Conservation (phyloP, 2,888 invertebrate genomes). For the Leucoma salicis region DNA sequence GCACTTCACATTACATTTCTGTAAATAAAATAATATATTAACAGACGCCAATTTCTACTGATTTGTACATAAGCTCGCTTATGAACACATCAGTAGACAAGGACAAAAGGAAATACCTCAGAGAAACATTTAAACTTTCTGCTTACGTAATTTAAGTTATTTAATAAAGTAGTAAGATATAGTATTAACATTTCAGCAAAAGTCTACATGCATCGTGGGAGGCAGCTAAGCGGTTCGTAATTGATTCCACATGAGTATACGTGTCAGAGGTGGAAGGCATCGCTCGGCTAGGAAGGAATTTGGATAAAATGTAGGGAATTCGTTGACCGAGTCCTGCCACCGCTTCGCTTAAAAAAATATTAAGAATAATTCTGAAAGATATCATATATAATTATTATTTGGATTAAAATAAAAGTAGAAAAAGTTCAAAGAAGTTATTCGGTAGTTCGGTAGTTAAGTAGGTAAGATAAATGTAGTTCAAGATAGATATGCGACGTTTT, state of each 20-base stretch:
- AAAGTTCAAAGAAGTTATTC: too few species aligned
- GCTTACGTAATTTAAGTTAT: constrained; percentile 22
- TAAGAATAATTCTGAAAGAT: too few species aligned
- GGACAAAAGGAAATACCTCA: constrained; percentile 57
- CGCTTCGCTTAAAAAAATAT: constrained; percentile 67
- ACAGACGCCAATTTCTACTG: constrained; percentile 44
- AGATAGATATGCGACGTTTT: too few species aligned
- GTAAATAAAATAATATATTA: constrained; percentile 41
- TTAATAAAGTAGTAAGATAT: constrained; percentile 13
- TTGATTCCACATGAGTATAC: constrained; percentile 72
- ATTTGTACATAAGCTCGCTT: constrained; percentile 65
- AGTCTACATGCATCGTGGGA: constrained; percentile 53
- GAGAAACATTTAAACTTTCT: constrained; percentile 51
- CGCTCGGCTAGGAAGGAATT: constrained; percentile 70
- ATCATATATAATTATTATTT: too few species aligned
- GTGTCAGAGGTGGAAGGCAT: constrained; percentile 80
- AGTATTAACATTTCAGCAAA: background rate
- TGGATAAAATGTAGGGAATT: constrained; percentile 54
- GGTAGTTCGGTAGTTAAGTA: too few species aligned
- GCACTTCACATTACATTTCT: constrained; percentile 65
- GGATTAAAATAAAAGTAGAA: too few species aligned
- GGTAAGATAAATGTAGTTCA: too few species aligned
- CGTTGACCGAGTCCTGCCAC: constrained; percentile 62
- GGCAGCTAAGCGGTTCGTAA: constrained; percentile 78
- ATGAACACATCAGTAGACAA: constrained; percentile 63